These are phyloP conservation scores for Lasioglossum morio DNA, from an alignment of 2,888 invertebrate species.

Conservation along the genomic window DNA sequence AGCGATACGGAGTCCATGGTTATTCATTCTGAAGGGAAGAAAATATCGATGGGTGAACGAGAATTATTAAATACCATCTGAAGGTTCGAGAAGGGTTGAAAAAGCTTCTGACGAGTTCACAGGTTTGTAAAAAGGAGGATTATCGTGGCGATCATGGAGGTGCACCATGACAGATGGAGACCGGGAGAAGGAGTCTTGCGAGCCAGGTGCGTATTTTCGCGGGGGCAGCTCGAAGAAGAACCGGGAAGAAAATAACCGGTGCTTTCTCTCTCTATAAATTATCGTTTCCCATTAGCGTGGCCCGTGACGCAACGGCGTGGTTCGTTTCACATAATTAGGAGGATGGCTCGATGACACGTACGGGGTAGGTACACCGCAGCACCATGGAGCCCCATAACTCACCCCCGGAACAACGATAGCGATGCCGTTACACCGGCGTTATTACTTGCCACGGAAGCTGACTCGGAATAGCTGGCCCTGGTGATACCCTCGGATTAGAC, in stretches of 20 bases:
- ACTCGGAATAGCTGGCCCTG: conserved; percentile 54
- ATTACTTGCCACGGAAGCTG: conserved; percentile 61
- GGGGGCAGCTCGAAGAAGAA: background rate
- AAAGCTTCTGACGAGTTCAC: background rate
- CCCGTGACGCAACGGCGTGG: conserved; percentile 63
- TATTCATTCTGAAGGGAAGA: background rate
- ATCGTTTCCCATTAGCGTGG: conserved; percentile 75
- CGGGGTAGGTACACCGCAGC: conserved; percentile 46
- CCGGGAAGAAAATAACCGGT: conserved; percentile 72
- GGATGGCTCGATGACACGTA: conserved; percentile 71
- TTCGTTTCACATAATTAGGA: conserved; percentile 81
- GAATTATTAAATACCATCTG: background rate
- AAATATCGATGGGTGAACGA: background rate
- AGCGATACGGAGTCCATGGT: background rate
- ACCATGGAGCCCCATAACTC: conserved; percentile 52
- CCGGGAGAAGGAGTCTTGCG: background rate
- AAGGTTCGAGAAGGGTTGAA: background rate
- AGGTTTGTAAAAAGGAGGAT: background rate
- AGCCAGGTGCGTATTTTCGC: background rate
- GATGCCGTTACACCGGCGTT: conserved; percentile 56
- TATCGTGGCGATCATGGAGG: background rate
- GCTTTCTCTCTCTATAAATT: conserved; percentile 72
- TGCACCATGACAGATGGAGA: background rate
- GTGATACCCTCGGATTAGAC: conserved; percentile 53
- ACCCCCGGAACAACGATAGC: conserved; percentile 56